A percentile compares a stretch with the other conserved stretches of the same genome.
phyloP scores from a whole-genome alignment of 2,113 vertebrate genomes.

The Xiphophorus couchianus region DNA sequence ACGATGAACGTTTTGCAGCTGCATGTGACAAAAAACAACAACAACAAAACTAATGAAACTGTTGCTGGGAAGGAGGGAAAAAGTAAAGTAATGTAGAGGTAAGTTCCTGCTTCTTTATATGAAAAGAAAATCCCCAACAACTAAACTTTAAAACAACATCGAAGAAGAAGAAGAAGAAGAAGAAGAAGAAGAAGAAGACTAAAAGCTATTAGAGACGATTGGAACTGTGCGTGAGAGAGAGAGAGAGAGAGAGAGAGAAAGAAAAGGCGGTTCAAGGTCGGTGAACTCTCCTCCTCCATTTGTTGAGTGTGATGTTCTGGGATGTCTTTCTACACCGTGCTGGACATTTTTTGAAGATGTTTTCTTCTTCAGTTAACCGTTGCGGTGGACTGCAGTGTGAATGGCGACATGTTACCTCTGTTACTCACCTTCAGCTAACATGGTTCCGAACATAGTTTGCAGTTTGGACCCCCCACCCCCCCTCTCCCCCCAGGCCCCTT shows the following conservation, averaged over 20 bases:
- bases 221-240: neutral
- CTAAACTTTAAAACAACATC: neutral
- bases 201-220: neutral
- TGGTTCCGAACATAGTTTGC: neutral
- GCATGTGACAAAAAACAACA: conserved; percentile 41
- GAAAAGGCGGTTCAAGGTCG: conserved; percentile 29
- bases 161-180: neutral
- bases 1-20: neutral
- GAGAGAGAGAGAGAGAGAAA: neutral
- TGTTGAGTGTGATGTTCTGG: neutral
- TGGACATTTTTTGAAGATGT: neutral
- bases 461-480: neutral
- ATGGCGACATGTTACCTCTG: neutral
- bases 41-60: neutral
- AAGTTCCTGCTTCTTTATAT: neutral
- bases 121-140: too few relatives aligned
- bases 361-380: too few relatives aligned
- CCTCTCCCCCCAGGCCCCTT: too few relatives aligned
- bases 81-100: neutral
- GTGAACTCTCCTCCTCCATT: neutral
- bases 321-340: neutral
- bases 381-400: neutral
- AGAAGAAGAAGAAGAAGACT: neutral
- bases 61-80: neutral
- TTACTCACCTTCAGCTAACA: neutral